Conservation (phyloP, 2,888 invertebrate species). For the Cosmorhoe ocellata region DNA sequence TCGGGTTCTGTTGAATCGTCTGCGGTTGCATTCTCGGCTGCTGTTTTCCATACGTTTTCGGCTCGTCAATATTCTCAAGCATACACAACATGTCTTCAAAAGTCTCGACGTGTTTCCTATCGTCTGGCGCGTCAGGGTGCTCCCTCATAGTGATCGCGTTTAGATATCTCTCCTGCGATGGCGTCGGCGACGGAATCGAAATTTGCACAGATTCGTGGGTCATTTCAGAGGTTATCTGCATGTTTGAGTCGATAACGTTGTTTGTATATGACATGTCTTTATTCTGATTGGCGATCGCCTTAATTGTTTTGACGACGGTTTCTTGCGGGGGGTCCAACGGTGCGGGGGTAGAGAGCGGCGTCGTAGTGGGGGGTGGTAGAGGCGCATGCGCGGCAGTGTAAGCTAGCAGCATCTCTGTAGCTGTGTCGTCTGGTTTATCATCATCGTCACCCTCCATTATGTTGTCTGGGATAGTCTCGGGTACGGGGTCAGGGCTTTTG, state of each 20-base stretch:
- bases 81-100: slow-evolving; percentile 88
- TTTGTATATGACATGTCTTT: slow-evolving; percentile 62
- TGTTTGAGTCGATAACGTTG: slow-evolving; percentile 77
- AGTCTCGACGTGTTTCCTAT: slow-evolving; percentile 82
- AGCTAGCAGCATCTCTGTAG: slow-evolving; percentile 55
- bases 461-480: slow-evolving; percentile 78
- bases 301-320: slow-evolving; percentile 77
- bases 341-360: slow-evolving; percentile 26
- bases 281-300: slow-evolving; percentile 80
- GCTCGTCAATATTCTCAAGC: slow-evolving; percentile 82
- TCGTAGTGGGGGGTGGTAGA: slow-evolving; percentile 41
- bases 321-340: slow-evolving; percentile 37
- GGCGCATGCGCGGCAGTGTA: slow-evolving; percentile 49
- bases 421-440: slow-evolving; percentile 71
- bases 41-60: slow-evolving; percentile 21
- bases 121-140: slow-evolving; percentile 75
- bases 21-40: slow-evolving; percentile 37
- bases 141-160: slow-evolving; percentile 85
- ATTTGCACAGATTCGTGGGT: slow-evolving; percentile 85
- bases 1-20: slow-evolving; percentile 41
- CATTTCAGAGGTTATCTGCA: slow-evolving; percentile 80
- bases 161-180: slow-evolving; percentile 84
- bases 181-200: slow-evolving; percentile 85
- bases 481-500: slow-evolving; percentile 76
- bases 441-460: slow-evolving; percentile 76